Base-by-base conservation (phyloP, 2,797 vertebrate species). In the Chelon auratus region DNA sequence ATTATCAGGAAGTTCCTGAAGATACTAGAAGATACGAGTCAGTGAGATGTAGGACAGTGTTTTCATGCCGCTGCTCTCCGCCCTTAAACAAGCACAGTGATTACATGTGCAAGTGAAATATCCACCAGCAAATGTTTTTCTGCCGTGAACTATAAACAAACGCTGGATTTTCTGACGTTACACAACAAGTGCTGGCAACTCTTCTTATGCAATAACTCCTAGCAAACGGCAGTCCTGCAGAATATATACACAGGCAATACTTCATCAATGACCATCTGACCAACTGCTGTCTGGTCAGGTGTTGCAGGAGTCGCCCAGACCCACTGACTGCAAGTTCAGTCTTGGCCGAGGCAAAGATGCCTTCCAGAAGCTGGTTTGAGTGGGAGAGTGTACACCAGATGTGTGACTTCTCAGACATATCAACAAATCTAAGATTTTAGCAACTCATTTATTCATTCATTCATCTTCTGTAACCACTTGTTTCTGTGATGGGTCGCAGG, bases 1-100 rank as follows among this genome's bases (percentile, higher is more conserved):
- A 65, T 81, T 88, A 85, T 90, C 79, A 79, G 39, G 56, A 12
- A 60, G n/a, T 26, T 75, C 60, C 24, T 42, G 8, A 55, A 81
- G 76, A 72, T 80, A 84, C 52, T 13, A 62, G 13, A 56, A 62
- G 72, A 65, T 81, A 86, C 33, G n/a, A 63, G 18, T 45, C 20
- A 33, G 37, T 53, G 39, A 73, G 40, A 80, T 53, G 8, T 40
- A 72, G 75, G 54, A 15, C 9, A 51, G 1, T 61, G 22, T 54
- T 74, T 68, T 77, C 42, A 62, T 17, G 5, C 8, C 9, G 36
- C 54, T 58, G 58, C 47, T 3, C 68, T 51, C 64, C 42, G 45
- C 51, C 36, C 48, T 42, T 15, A n/a, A 52, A 8, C n/a, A 63
- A 26, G 26, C 7, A 37, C 1, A 18, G 39, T 33, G 24, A 74